Evolutionary conservation across 2,888 invertebrate genomes (phyloP).

Genomic region (Oligia fasciuncula): DNA sequence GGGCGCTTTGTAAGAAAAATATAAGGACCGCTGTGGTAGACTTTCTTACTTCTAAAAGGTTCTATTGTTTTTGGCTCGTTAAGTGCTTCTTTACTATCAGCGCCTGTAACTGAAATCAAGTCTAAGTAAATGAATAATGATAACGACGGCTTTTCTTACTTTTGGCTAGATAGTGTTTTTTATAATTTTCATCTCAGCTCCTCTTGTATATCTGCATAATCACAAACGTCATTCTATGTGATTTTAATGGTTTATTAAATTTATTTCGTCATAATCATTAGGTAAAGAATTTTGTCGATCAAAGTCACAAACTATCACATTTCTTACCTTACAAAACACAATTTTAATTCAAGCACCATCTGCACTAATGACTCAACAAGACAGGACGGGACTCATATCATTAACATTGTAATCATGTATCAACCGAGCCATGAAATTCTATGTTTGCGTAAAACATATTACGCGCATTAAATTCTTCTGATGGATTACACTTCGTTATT

Average conservation of each 20-base stretch:
- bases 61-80: slow-evolving; percentile 29
- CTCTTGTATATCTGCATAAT: neutral
- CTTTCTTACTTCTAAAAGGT: slow-evolving; percentile 8
- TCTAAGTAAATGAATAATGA: neutral
- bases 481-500: slow-evolving; percentile 74
- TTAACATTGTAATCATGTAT: slow-evolving; percentile 66
- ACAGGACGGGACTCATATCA: slow-evolving; percentile 67
- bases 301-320: neutral
- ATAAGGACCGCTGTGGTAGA: slow-evolving; percentile 6
- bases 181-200: neutral
- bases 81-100: slow-evolving; percentile 1
- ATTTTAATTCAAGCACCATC: neutral
- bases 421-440: slow-evolving; percentile 75
- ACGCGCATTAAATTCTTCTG: slow-evolving; percentile 73
- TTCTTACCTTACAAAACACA: neutral
- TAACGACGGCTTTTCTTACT: neutral
- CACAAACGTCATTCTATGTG: neutral
- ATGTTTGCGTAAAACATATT: slow-evolving; percentile 79
- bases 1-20: slow-evolving; percentile 37
- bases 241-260: too few species aligned
- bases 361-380: slow-evolving; percentile 16
- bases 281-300: neutral
- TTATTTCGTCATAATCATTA: neutral
- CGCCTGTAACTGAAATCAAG: neutral
- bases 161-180: neutral